These are phyloP conservation scores for Drosophila ercepeae DNA, from an alignment of 1,140 invertebrate genomes.

Conservation along the genomic window DNA sequence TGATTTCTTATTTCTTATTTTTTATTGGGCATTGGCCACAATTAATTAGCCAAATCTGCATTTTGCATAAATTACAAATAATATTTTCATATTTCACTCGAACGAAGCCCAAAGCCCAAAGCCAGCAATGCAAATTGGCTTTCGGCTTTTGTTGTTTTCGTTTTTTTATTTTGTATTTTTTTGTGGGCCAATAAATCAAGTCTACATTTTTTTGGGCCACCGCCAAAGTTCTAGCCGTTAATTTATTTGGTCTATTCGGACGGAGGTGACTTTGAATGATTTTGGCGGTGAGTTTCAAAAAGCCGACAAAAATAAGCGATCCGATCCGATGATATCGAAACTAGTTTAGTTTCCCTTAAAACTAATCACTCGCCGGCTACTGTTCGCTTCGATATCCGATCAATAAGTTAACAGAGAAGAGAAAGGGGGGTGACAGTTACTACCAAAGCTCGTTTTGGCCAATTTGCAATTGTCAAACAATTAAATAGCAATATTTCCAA, in stretches of 20 bases:
- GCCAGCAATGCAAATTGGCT: slow-evolving; percentile 31
- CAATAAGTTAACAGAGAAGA: slow-evolving; percentile 33
- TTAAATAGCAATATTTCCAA: slow-evolving; percentile 71
- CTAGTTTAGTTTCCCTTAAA: slow-evolving; percentile 40
- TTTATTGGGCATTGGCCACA: slow-evolving; percentile 78
- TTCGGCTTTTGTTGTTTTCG: slow-evolving; percentile 39
- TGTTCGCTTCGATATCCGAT: slow-evolving; percentile 46
- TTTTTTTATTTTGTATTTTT: slow-evolving; percentile 50
- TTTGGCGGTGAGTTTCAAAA: slow-evolving; percentile 56
- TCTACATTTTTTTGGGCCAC: slow-evolving; percentile 37
- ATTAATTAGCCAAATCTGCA: slow-evolving; percentile 80
- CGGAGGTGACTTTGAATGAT: slow-evolving; percentile 58
- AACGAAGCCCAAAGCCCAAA: slow-evolving; percentile 4
- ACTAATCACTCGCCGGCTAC: slow-evolving; percentile 55
- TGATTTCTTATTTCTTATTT: slow-evolving; percentile 44
- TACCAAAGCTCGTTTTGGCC: slow-evolving; percentile 10
- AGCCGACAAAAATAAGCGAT: slow-evolving; percentile 1
- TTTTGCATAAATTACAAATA: slow-evolving; percentile 81
- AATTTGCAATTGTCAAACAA: slow-evolving; percentile 60
- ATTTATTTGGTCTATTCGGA: slow-evolving; percentile 55
- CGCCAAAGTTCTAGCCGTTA: slow-evolving; percentile 48
- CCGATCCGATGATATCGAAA: slow-evolving; percentile 23
- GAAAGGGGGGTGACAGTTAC: not conserved
- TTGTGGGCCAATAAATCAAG: slow-evolving; percentile 72
- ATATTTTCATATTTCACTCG: slow-evolving; percentile 58